Evolutionary conservation across 2,888 invertebrate species (phyloP).

Genomic region (Limnephilus auricula): DNA sequence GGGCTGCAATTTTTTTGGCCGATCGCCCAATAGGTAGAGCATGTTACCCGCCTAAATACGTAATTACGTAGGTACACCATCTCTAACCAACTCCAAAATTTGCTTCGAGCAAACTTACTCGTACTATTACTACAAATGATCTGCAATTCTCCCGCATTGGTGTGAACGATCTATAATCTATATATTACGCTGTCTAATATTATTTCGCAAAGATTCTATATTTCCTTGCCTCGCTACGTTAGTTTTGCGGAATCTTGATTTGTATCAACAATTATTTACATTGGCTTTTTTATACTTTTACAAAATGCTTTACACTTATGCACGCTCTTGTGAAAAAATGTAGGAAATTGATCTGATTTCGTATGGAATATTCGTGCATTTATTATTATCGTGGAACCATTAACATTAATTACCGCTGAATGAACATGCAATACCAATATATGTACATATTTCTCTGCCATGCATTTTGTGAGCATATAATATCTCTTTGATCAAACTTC

Average conservation of each 20-base stretch:
- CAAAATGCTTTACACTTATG: constrained; percentile 7
- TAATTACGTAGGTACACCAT: not conserved
- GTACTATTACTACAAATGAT: not conserved
- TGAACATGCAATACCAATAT: not conserved
- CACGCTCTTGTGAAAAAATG: constrained; percentile 11
- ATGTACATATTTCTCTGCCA: not conserved
- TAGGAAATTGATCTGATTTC: constrained; percentile 24
- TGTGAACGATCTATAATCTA: not conserved
- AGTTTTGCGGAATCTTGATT: constrained; percentile 45
- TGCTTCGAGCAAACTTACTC: not conserved
- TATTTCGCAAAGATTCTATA: constrained; percentile 19
- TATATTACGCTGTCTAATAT: not conserved
- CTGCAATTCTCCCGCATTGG: not conserved
- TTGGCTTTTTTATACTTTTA: constrained; percentile 36
- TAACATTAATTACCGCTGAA: not conserved
- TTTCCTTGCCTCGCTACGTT: constrained; percentile 47
- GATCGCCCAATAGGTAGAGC: constrained; percentile 35
- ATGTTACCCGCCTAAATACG: not conserved
- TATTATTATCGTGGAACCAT: not conserved
- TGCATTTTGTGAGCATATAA: constrained; percentile 3
- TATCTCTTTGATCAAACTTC: not conserved
- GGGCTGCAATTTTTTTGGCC: constrained; percentile 43
- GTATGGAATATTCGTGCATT: not conserved
- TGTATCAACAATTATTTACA: constrained; percentile 48
- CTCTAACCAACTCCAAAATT: not conserved